Conservation (phyloP, 2,113 vertebrate species). For the Lontra canadensis region DNA sequence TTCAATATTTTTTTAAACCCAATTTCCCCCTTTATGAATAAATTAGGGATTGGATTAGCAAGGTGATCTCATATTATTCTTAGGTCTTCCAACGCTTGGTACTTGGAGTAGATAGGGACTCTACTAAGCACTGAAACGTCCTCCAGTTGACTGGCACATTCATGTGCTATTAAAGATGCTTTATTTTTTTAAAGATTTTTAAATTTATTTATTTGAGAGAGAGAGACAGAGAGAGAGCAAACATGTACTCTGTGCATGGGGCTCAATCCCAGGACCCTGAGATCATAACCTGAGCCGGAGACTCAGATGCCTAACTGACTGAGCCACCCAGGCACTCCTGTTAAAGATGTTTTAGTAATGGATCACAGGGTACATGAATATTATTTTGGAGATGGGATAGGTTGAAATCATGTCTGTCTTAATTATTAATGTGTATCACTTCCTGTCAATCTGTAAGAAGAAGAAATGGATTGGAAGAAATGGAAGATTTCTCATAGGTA, state of each 20-base stretch:
- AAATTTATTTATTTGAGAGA: too few species aligned
- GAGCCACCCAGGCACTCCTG: too few species aligned
- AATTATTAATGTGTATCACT: background rate
- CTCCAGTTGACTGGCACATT: background rate
- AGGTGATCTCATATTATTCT: background rate
- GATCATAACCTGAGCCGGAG: too few species aligned
- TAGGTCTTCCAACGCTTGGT: background rate
- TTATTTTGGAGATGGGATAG: background rate
- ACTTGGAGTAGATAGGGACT: background rate
- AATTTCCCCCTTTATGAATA: background rate
- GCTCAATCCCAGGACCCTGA: too few species aligned
- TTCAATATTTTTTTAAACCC: background rate
- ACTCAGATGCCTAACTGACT: too few species aligned
- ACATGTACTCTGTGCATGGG: too few species aligned
- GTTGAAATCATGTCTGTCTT: background rate
- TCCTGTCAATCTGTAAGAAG: background rate
- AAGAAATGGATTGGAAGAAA: background rate
- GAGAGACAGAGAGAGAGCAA: too few species aligned
- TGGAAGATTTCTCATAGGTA: background rate
- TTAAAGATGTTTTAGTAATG: background rate
- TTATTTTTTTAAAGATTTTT: too few species aligned
- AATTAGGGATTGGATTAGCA: background rate
- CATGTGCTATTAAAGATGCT: background rate
- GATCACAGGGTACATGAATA: background rate
- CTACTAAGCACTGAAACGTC: accelerated